phyloP scores from a whole-genome alignment of 2,113 vertebrate genomes.

The Eira barbara region DNA sequence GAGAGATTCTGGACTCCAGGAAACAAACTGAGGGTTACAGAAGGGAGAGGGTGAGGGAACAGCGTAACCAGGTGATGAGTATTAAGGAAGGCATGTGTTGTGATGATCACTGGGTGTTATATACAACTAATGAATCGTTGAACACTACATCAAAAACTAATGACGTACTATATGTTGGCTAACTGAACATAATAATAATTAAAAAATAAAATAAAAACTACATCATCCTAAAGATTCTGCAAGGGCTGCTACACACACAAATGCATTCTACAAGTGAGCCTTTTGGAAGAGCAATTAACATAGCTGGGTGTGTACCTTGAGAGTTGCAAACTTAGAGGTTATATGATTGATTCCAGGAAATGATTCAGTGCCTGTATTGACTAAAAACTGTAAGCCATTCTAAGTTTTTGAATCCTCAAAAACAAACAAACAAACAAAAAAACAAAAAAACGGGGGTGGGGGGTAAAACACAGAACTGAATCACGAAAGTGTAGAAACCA shows the following conservation, averaged over 20 bases:
- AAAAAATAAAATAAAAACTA: not conserved
- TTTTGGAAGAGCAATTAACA: not conserved
- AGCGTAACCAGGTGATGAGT: too few species aligned
- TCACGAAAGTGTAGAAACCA: not conserved
- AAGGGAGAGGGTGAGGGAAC: too few species aligned
- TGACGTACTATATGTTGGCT: not conserved
- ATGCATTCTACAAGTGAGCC: not conserved
- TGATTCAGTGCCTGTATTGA: not conserved
- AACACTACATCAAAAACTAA: not conserved
- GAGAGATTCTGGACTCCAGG: too few species aligned
- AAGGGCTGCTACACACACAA: not conserved
- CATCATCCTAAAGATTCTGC: not conserved
- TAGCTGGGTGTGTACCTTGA: not conserved
- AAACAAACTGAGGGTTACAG: too few species aligned
- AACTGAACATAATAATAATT: not conserved
- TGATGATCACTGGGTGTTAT: not conserved
- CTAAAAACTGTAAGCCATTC: not conserved
- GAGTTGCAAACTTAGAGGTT: not conserved
- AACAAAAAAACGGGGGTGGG: too few species aligned
- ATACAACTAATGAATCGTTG: too few species aligned
- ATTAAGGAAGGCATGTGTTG: too few species aligned
- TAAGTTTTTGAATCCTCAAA: not conserved
- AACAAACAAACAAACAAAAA: not conserved
- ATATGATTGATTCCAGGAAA: not conserved
- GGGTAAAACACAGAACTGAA: not conserved